These are phyloP conservation scores for Montipora sp. DNA, from an alignment of 64 coral and sea anemone species.

Conservation along the genomic window DNA sequence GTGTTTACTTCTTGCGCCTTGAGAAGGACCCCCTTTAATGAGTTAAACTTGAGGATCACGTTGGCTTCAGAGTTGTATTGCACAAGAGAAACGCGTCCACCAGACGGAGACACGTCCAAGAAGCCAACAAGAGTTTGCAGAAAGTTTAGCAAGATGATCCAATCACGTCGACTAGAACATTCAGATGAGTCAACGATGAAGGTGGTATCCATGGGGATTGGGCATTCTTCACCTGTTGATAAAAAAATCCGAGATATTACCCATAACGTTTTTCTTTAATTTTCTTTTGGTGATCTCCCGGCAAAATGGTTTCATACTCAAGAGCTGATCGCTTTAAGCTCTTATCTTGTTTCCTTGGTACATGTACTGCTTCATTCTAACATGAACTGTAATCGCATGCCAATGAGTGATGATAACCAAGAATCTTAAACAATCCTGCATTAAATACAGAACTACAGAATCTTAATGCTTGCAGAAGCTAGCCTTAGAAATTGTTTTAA, in stretches of 20 bases:
- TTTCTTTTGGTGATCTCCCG: no score
- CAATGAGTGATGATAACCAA: no score
- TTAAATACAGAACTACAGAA: no score
- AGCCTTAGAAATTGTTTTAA: no score
- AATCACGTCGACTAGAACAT: constrained; percentile 44
- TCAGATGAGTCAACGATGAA: constrained; percentile 75
- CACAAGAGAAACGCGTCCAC: constrained; percentile 42
- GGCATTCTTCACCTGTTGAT: background rate
- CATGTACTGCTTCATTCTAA: no score
- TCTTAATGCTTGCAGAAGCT: no score
- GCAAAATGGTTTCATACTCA: no score
- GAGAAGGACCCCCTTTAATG: constrained; percentile 24
- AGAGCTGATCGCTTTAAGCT: no score
- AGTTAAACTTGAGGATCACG: constrained; percentile 63
- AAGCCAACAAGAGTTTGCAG: background rate
- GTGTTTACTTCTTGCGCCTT: constrained; percentile 8
- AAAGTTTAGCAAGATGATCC: constrained; percentile 25
- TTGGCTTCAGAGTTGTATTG: constrained; percentile 28
- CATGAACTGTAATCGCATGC: no score
- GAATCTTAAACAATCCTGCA: no score
- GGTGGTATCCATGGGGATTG: constrained; percentile 47
- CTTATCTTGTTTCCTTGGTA: no score
- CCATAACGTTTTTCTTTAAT: no score
- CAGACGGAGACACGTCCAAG: constrained; percentile 23
- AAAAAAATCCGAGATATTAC: background rate